These are phyloP conservation scores for Dicycla oo DNA, from an alignment of 2,888 invertebrate species.

Conservation along the genomic window DNA sequence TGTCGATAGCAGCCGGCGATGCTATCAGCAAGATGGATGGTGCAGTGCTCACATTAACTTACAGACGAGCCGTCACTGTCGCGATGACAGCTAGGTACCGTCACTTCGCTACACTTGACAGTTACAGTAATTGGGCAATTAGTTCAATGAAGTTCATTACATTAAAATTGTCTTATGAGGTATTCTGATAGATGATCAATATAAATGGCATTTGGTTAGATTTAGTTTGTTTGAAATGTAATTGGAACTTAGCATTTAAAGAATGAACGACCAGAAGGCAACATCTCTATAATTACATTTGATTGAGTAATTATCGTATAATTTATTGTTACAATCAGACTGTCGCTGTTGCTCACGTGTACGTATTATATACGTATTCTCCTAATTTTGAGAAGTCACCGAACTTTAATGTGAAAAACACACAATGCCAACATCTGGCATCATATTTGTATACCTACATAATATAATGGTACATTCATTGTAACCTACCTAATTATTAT, in stretches of 20 bases:
- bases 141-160: constrained; percentile 16
- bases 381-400: neutral
- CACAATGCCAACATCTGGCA: neutral
- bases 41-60: constrained; percentile 30
- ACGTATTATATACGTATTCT: neutral
- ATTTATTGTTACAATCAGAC: neutral
- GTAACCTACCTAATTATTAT: neutral
- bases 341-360: neutral
- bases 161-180: neutral
- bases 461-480: no score
- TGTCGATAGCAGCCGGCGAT: constrained; percentile 39
- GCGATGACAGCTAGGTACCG: constrained; percentile 10
- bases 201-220: neutral
- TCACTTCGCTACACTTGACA: constrained; percentile 11
- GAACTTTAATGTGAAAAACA: neutral
- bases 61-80: constrained; percentile 27
- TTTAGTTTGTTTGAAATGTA: neutral
- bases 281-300: neutral
- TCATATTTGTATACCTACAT: neutral
- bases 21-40: constrained; percentile 58
- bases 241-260: neutral
- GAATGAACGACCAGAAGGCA: neutral
- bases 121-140: constrained; percentile 3
- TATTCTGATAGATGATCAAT: constrained; percentile 20
- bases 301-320: neutral